Percentiles rank a stretch among this genome's conserved stretches.
Conservation (phyloP, 2,888 invertebrate species). For the Rotaria sp. region DNA sequence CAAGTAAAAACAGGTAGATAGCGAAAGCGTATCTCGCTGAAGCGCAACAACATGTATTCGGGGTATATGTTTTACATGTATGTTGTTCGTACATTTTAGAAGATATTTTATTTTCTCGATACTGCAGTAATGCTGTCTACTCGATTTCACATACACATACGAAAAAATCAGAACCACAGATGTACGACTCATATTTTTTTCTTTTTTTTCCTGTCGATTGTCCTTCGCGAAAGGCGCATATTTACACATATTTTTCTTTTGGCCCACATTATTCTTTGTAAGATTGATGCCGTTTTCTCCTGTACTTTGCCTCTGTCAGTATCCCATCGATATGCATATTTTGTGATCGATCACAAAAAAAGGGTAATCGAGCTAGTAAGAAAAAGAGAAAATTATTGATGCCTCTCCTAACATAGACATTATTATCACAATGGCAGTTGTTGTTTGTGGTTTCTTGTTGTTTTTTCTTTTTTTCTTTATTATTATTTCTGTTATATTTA, state of each 20-base stretch:
- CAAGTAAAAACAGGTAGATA: neutral
- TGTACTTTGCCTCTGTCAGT: neutral
- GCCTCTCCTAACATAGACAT: neutral
- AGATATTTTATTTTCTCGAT: neutral
- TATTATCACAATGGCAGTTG: neutral
- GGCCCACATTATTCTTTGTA: neutral
- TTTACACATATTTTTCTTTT: neutral
- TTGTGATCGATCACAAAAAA: neutral
- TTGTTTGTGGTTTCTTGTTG: neutral
- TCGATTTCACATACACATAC: neutral
- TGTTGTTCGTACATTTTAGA: neutral
- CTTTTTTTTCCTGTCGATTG: neutral
- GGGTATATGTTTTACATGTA: neutral
- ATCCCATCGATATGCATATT: neutral
- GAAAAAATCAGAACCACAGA: neutral
- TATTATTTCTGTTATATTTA: neutral
- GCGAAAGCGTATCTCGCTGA: neutral
- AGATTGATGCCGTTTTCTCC: neutral
- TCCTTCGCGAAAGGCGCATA: neutral
- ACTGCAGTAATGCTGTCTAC: neutral
- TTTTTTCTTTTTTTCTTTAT: conserved; percentile 1
- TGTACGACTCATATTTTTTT: neutral
- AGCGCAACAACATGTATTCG: neutral
- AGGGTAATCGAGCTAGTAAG: neutral
- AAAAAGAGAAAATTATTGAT: neutral